Evolutionary conservation across 1,140 invertebrate genomes (phyloP).

Genomic region (Magallana angulata): DNA sequence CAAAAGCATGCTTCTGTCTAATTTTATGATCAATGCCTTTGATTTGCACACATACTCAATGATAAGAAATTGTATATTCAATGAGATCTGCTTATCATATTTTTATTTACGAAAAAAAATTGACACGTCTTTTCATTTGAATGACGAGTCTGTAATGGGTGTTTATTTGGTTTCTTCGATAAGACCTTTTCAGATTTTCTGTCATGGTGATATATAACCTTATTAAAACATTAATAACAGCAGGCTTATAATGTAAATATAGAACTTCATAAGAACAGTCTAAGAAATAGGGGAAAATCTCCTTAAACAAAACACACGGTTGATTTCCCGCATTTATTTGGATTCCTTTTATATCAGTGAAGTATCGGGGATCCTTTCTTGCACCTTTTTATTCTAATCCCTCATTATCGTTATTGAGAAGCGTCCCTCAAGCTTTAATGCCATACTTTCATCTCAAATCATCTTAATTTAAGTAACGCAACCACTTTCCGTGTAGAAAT

Average conservation of each 20-base stretch:
- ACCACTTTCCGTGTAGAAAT: constrained; percentile 35
- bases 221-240: not conserved
- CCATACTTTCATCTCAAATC: constrained; percentile 35
- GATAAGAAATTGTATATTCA: no score
- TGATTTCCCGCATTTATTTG: not conserved
- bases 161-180: no score
- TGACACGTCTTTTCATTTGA: no score
- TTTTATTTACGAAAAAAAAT: no score
- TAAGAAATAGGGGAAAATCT: not conserved
- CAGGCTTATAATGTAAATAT: constrained; percentile 6
- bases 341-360: constrained; percentile 12
- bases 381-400: not conserved
- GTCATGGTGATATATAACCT: not conserved
- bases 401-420: constrained; percentile 20
- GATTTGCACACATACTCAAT: no score
- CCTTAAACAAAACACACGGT: not conserved
- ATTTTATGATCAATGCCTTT: no score
- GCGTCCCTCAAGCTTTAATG: constrained; percentile 7
- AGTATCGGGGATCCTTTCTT: constrained; percentile 1
- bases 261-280: not conserved
- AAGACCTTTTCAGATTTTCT: not conserved
- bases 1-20: no score
- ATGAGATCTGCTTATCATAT: no score
- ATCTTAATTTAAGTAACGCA: constrained; percentile 38
- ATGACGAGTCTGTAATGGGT: no score